phyloP scores from a whole-genome alignment of 2,113 vertebrate genomes.

The Malurus alboscapulatus region DNA sequence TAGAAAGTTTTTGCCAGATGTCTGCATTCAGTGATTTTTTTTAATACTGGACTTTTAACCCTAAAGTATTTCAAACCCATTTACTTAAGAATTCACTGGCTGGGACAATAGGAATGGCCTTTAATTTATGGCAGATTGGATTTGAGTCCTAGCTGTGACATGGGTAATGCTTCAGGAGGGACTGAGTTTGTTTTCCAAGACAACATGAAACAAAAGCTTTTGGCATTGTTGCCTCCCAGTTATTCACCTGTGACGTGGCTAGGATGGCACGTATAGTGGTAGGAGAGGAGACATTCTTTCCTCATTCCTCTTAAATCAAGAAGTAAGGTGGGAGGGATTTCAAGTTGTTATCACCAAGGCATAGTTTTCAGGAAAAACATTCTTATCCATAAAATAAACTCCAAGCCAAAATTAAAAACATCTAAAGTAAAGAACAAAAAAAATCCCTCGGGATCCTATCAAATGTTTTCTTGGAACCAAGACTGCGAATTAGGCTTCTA shows the following conservation, averaged over 20 bases:
- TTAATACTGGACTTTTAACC: not conserved
- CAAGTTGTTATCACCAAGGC: conserved; percentile 15
- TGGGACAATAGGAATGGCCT: not conserved
- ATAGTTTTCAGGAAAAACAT: conserved; percentile 35
- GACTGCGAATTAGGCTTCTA: conserved; percentile 20
- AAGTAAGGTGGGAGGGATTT: not conserved
- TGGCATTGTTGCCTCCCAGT: not conserved
- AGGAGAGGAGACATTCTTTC: not conserved
- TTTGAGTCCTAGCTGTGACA: not conserved
- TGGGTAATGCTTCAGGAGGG: not conserved
- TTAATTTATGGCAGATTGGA: not conserved
- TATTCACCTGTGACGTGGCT: not conserved
- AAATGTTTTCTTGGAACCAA: conserved; percentile 54
- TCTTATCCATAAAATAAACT: conserved; percentile 36
- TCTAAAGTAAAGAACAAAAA: conserved; percentile 43
- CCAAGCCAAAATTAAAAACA: conserved; percentile 41
- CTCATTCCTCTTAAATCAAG: conserved; percentile 1
- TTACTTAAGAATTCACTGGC: not conserved
- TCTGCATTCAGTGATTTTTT: not conserved
- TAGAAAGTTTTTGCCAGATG: not conserved
- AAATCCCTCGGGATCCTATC: conserved; percentile 13
- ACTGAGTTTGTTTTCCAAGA: not conserved
- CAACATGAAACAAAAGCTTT: not conserved
- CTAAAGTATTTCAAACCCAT: not conserved
- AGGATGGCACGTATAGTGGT: not conserved